Base-by-base conservation (phyloP, 2,113 vertebrate species). In the Pycnonotus jocosus region DNA sequence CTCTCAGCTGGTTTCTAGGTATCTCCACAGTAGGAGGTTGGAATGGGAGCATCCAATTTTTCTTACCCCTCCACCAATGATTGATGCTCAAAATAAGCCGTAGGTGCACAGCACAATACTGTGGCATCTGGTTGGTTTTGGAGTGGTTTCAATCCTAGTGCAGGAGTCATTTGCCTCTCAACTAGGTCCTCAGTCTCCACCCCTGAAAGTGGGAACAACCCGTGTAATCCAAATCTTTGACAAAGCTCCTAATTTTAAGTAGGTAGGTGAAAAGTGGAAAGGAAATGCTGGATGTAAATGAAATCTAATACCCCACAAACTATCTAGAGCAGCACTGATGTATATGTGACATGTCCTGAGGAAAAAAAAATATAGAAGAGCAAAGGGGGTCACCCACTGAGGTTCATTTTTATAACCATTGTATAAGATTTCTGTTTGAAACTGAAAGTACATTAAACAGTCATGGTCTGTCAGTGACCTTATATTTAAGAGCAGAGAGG, bases 401-500 rank as follows among this genome's bases (percentile, higher is more conserved):
- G 37, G 69, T 86, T 92, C 48, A 35, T 71, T 93, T 96, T 86
- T 95, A 82, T 76, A 86, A 73, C 77, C 77, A 64, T 86, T 96
- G 83, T 86, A 74, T 90, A 94, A 93, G 72, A 92, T 96, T 96
- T 94, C 90, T 93, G 7, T 60, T 86, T 88, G 90, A 96, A 88
- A 90, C 90, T 76, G 66, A 82, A 90, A 91, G 76, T 25, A 84
- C 90, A 81, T 95, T 96, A 93, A 96, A 92, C 60, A 93, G 90
- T 88, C 88, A 93, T 84, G 88, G 86, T 95, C 95, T 96, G 96
- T 96, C 95, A 94, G 82, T 96, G 92, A 93, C 83, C 94, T 86
- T 94, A 65, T 97, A 96, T 97, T 97, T 97, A 97, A 96, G 95
- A 96, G 92, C 94, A 94, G 95, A 97, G 92, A 95, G 79, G 88